A percentile compares a stretch with the other conserved stretches of the same genome.
Conservation (phyloP, 30 jellyfish, hydroid and myxozoan species). For the Aurelia sp. region DNA sequence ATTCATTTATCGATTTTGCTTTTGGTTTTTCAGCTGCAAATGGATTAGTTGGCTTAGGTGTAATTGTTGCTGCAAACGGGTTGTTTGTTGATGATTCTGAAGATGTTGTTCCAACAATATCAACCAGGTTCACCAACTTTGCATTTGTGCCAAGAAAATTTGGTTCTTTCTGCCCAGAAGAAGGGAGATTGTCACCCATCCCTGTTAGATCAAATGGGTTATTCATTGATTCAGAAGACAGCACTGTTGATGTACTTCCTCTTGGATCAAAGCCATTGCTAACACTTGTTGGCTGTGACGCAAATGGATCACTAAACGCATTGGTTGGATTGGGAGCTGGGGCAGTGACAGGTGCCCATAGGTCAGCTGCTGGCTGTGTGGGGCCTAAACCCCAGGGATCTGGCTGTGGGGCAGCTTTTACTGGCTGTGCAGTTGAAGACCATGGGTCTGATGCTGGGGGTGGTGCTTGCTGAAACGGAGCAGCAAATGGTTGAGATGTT, state of each 20-base stretch:
- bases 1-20: slow-evolving; percentile 97
- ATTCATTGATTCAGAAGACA: slow-evolving; percentile 13
- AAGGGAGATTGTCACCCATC: slow-evolving; percentile 35
- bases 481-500: slow-evolving; percentile 24
- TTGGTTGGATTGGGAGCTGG: slow-evolving; percentile 16
- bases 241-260: slow-evolving; percentile 32
- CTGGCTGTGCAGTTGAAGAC: slow-evolving; percentile 33
- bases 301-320: slow-evolving; percentile 52
- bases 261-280: slow-evolving; percentile 89
- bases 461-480: slow-evolving; percentile 23
- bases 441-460: slow-evolving; percentile 79
- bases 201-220: slow-evolving; percentile 74
- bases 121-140: slow-evolving; percentile 89
- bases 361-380: slow-evolving; percentile 64
- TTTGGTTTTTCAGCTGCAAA: slow-evolving; percentile 95
- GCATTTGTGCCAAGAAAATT: slow-evolving; percentile 83
- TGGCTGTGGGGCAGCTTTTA: slow-evolving; percentile 29
- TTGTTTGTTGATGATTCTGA: slow-evolving; percentile 40
- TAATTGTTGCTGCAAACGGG: slow-evolving; percentile 76
- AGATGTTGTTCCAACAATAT: slow-evolving; percentile 66
- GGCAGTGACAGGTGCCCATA: slow-evolving; percentile 61
- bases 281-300: slow-evolving; percentile 32
- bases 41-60: slow-evolving; percentile 88
- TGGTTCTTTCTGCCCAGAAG: slow-evolving; percentile 32
- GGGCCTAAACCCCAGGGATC: slow-evolving; percentile 67